phyloP scores from a whole-genome alignment of 2,888 invertebrate species.

The Plagodis pulveraria region DNA sequence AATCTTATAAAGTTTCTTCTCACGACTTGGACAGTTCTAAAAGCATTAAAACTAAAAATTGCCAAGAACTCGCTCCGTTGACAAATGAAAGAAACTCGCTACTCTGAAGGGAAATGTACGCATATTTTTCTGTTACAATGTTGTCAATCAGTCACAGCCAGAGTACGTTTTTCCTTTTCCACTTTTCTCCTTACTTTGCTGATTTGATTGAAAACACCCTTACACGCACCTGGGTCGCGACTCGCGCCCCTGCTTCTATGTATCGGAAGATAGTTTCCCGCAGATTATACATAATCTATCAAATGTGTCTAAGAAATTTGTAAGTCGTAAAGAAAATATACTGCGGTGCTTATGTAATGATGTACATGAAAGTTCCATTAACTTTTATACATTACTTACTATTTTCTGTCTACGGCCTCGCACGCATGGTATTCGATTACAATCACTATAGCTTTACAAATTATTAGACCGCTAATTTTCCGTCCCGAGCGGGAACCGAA shows the following conservation, averaged over 20 bases:
- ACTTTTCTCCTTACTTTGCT: constrained; percentile 61
- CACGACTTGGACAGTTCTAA: constrained; percentile 22
- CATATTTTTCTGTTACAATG: constrained; percentile 47
- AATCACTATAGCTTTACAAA: too few species aligned
- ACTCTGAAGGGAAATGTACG: constrained; percentile 59
- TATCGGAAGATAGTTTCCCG: constrained; percentile 30
- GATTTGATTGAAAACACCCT: constrained; percentile 82
- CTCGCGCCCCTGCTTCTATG: not conserved
- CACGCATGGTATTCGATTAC: too few species aligned
- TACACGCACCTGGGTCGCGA: constrained; percentile 69
- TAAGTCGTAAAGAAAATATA: too few species aligned
- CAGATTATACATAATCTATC: constrained; percentile 5
- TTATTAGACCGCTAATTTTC: too few species aligned
- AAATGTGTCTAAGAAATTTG: not conserved
- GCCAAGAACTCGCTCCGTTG: constrained; percentile 34
- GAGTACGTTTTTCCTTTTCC: constrained; percentile 62
- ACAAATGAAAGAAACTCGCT: constrained; percentile 60
- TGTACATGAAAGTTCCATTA: too few species aligned
- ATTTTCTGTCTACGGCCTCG: too few species aligned
- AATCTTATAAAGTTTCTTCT: constrained; percentile 13
- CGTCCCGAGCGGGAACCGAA: too few species aligned
- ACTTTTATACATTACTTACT: too few species aligned
- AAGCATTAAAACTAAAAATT: constrained; percentile 32
- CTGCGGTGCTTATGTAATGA: too few species aligned
- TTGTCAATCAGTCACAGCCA: constrained; percentile 79